Conservation (phyloP, 2,888 invertebrate genomes). For the Gymnoscelis rufifasciata region DNA sequence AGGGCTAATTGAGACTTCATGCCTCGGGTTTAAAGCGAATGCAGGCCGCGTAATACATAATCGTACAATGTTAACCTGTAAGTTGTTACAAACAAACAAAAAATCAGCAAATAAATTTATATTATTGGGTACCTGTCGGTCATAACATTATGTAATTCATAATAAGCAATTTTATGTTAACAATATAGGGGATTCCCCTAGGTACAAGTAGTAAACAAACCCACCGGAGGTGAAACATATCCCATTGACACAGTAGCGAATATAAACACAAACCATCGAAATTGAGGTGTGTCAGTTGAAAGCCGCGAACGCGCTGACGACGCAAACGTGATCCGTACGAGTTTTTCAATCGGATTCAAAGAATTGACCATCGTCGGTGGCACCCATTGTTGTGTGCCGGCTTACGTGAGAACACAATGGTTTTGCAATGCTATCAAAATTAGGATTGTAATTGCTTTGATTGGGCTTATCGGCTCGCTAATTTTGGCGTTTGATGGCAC, state of each 20-base stretch:
- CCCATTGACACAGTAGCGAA: slow-evolving; percentile 3
- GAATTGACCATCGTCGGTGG: slow-evolving; percentile 73
- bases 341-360: slow-evolving; percentile 74
- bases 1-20: too few species aligned
- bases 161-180: background rate
- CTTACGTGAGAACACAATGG: slow-evolving; percentile 75
- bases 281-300: slow-evolving; percentile 43
- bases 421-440: slow-evolving; percentile 61
- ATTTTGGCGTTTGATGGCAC: slow-evolving; percentile 18
- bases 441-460: slow-evolving; percentile 44
- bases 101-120: too few species aligned
- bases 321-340: slow-evolving; percentile 75
- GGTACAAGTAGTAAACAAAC: background rate
- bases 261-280: slow-evolving; percentile 24
- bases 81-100: too few species aligned
- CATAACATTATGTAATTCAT: too few species aligned
- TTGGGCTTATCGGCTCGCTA: slow-evolving; percentile 36
- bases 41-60: too few species aligned
- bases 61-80: too few species aligned
- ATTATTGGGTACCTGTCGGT: too few species aligned
- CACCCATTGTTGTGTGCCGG: slow-evolving; percentile 70
- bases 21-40: too few species aligned
- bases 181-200: background rate
- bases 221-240: background rate
- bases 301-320: slow-evolving; percentile 65